Evolutionary conservation across 2,113 vertebrate species (phyloP), one percentile per base, ranked within the genome.

Genomic region (Phrynocephalus versicolor): DNA sequence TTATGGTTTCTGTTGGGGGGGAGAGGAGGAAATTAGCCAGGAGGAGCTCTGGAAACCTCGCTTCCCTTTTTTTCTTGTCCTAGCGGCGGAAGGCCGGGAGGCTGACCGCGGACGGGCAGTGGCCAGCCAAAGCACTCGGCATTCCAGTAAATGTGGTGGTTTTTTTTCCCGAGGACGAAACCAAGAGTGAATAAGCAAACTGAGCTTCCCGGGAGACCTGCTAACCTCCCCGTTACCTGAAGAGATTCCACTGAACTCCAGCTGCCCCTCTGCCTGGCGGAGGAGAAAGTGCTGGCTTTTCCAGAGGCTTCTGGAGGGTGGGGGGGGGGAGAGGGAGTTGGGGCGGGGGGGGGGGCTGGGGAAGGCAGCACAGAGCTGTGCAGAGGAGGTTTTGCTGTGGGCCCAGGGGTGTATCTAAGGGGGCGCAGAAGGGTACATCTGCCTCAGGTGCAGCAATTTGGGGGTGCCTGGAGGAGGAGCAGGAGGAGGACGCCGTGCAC

Each of bases 101-200:
- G 69, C 35, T 83, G 69, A 41, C 81, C 81, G 41, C 81, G 60
- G 8, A 51, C 45, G 55, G 60, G 4, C 55, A 10, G 14, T 3
- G 6, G 3, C 2, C 35, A 83, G 69, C 81, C 69, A 73, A 60
- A 4, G 23, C 69, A 27, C 69, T 62, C 18, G 30, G n/a, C 16
- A 60, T 83, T 83, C 81, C 81, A 83, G 81, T 27, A 58, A 60
- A 72, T 60, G 69, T 60, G 62, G 62, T 64, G 23, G 23, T 64
- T 25, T 2, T 64, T 25, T 62, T 73, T n/a, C 41, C 9, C 55
- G 23, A 6, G 13, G 16, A 16, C 35, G 35, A 72, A 82, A 73
- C 15, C 23, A 72, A 72, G 23, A 72, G 69, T 8, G 14, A 27
- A 39, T 39, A 37, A 57, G 70, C 70, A 30, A 73, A 60, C 33